Percentiles rank a stretch among this genome's conserved stretches.
Conservation (phyloP, 2,113 vertebrate species). For the Protobothrops flavoviridis region DNA sequence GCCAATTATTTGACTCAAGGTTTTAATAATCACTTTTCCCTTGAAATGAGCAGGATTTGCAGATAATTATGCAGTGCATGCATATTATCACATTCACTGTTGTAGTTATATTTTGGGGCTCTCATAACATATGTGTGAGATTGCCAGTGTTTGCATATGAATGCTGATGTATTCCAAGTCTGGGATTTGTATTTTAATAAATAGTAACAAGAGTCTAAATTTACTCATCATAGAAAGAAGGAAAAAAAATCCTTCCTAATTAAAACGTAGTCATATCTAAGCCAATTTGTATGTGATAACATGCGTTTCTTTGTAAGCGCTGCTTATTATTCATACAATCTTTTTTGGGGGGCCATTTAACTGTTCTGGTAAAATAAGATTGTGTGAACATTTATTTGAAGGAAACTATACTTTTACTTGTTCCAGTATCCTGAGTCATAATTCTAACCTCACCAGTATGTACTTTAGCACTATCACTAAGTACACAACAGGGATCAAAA, state of each 20-base stretch:
- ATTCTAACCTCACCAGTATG: neutral
- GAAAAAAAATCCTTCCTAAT: neutral
- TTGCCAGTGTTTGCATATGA: neutral
- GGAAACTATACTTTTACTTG: neutral
- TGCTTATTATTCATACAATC: neutral
- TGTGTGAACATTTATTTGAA: neutral
- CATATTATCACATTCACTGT: neutral
- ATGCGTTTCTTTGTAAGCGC: neutral
- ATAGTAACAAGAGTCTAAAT: neutral
- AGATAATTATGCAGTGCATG: neutral
- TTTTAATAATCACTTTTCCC: neutral
- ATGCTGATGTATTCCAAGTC: neutral
- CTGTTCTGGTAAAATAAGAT: neutral
- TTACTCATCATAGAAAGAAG: neutral
- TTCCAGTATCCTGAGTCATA: neutral
- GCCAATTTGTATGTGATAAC: neutral
- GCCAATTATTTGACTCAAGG: neutral
- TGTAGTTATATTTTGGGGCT: neutral
- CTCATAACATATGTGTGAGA: neutral
- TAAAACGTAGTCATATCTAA: neutral
- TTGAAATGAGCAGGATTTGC: conserved; percentile 17
- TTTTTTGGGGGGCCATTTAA: neutral
- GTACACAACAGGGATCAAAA: neutral
- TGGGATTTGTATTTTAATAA: conserved; percentile 1
- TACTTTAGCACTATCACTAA: neutral